Base-by-base conservation (phyloP, 2,113 vertebrate genomes). In the Eclectus roratus region DNA sequence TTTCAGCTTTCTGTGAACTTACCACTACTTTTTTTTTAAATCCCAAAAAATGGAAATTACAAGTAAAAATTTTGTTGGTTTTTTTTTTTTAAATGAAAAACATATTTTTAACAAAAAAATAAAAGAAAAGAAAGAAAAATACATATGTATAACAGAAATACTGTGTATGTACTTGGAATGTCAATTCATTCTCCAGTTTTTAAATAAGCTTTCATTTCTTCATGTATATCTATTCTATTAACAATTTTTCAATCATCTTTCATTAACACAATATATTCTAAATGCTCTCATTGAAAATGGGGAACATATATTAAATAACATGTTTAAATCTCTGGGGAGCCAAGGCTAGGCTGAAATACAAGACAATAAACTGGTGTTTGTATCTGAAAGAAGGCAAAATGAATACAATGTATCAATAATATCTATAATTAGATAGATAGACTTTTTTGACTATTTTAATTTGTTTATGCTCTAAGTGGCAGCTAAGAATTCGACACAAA, bases 251-350 rank as follows among this genome's bases (percentile, higher is more conserved):
- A 68, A 6, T 60, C 3, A 4, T 52, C 28, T 27, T 68, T 86
- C 29, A 28, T 83, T 56, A 27, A 65, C 0, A 0, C 2, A 69
- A 12, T 35, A 23, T 16, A 66, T 72, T 80, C 15, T 20, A 77
- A 80, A 85, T 69, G 16, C 1, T 39, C 2, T 80, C 3, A 24
- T 9, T 56, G 9, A 33, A 87, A 65, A 46, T 37, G 52, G 7
- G 1, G 13, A 39, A 49, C 47, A 43, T 12, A 7, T 37, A 28
- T 46, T 60, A 27, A 3, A 20, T 19, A 56, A 19, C 7, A 16
- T 44, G 1, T 39, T 44, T 19, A 46, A 39, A 44, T 43, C 23
- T 85, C 39, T 41, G 23, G 28, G 80, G 25, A 87, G 6, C 2
- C 2, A 3, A 37, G 49, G 14, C 29, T 73, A 19, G 53, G 13